Conservation (phyloP, 2,113 vertebrate genomes). For the Tichodroma muraria region DNA sequence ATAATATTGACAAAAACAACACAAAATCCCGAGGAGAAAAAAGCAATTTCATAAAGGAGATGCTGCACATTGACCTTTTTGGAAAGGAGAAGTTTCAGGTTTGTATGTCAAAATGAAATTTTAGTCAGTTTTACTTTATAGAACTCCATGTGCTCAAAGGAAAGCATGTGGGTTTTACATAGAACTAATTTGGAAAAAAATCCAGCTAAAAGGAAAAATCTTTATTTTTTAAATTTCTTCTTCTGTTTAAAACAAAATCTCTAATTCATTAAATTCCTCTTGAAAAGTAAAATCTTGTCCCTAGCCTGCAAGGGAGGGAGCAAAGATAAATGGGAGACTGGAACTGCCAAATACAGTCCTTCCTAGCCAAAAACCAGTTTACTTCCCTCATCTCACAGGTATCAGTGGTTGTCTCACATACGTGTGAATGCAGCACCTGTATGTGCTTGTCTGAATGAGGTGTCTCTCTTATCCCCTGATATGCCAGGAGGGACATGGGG, state of each 20-base stretch:
- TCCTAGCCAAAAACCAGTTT: not conserved
- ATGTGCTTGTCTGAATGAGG: not conserved
- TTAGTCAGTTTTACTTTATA: not conserved
- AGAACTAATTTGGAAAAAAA: not conserved
- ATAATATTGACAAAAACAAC: not conserved
- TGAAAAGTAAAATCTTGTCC: not conserved
- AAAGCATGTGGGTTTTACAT: not conserved
- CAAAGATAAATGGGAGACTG: not conserved
- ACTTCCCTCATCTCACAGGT: not conserved
- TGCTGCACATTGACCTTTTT: not conserved
- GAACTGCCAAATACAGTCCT: not conserved
- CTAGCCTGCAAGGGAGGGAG: not conserved
- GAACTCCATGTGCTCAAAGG: not conserved
- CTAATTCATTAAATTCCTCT: not conserved
- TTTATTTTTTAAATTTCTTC: not conserved
- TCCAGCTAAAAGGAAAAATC: not conserved
- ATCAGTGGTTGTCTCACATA: not conserved
- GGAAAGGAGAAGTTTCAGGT: not conserved
- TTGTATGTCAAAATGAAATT: not conserved
- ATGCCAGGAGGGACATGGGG: too few relatives aligned
- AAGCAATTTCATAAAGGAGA: not conserved
- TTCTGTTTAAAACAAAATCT: not conserved
- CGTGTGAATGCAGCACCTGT: not conserved
- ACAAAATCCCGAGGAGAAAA: not conserved
- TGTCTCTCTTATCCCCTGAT: not conserved